Evolutionary conservation across 2,888 invertebrate genomes (phyloP).

Genomic region (Heliconius charithonia): DNA sequence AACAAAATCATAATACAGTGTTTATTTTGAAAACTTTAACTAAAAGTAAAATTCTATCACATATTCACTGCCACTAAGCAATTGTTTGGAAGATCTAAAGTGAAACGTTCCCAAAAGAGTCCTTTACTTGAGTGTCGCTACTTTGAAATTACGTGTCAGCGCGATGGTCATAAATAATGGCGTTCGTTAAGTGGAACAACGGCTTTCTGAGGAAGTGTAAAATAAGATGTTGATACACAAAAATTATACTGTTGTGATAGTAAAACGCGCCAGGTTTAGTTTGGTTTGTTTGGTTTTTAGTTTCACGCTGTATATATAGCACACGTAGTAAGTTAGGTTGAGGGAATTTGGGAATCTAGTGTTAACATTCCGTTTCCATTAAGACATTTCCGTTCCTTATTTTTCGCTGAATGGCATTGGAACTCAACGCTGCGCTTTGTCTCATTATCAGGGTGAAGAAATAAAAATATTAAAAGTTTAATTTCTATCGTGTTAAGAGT

Average conservation of each 20-base stretch:
- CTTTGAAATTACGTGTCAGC: conserved; percentile 31
- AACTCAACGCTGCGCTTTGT: too few species aligned
- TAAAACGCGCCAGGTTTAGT: not conserved
- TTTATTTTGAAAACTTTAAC: not conserved
- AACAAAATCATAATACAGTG: too few species aligned
- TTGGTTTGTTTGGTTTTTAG: not conserved
- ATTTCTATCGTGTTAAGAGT: too few species aligned
- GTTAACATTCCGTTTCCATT: not conserved
- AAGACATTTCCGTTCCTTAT: too few species aligned
- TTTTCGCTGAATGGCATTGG: too few species aligned
- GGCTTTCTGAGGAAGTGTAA: conserved; percentile 2
- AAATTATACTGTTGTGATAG: not conserved
- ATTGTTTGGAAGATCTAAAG: conserved; percentile 17
- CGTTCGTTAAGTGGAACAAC: conserved; percentile 23
- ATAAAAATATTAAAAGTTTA: too few species aligned
- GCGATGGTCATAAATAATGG: conserved; percentile 27
- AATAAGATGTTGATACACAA: conserved; percentile 22
- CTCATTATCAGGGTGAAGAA: too few species aligned
- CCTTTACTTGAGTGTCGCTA: conserved; percentile 24
- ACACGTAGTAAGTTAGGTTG: not conserved
- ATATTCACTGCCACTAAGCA: not conserved
- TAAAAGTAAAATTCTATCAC: not conserved
- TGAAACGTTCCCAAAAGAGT: conserved; percentile 25
- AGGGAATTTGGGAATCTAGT: not conserved
- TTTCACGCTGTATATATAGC: not conserved